Conservation (phyloP, 2,888 invertebrate genomes). For the Spilarctia lutea region DNA sequence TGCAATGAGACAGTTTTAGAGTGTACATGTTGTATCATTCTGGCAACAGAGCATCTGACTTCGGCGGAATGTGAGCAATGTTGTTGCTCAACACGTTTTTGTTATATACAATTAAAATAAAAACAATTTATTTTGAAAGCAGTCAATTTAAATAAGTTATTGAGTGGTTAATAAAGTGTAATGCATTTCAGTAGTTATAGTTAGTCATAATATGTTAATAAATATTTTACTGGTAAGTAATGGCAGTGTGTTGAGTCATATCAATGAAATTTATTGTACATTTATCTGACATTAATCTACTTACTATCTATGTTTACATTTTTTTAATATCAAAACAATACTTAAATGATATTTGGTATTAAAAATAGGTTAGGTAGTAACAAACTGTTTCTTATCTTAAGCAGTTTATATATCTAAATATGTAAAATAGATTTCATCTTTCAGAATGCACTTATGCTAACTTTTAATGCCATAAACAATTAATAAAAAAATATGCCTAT, state of each 20-base stretch:
- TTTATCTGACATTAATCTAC: slow-evolving; percentile 25
- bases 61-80: slow-evolving; percentile 80
- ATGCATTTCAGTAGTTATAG: slow-evolving; percentile 44
- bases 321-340: neutral
- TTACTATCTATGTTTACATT: slow-evolving; percentile 1
- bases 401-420: neutral
- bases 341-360: neutral
- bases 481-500: neutral
- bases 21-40: slow-evolving; percentile 67
- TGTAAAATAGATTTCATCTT: neutral
- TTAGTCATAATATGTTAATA: slow-evolving; percentile 46
- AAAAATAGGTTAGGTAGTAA: neutral
- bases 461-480: neutral
- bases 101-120: slow-evolving; percentile 72
- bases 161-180: slow-evolving; percentile 41
- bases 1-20: slow-evolving; percentile 77
- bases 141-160: slow-evolving; percentile 66
- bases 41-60: slow-evolving; percentile 80
- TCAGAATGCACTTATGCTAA: neutral
- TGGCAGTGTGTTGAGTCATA: slow-evolving; percentile 26
- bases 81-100: slow-evolving; percentile 64
- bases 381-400: neutral
- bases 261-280: slow-evolving; percentile 23
- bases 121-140: slow-evolving; percentile 62
- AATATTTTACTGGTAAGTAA: slow-evolving; percentile 24